Conservation (phyloP, 2,888 invertebrate species). For the Lutraria lutraria region DNA sequence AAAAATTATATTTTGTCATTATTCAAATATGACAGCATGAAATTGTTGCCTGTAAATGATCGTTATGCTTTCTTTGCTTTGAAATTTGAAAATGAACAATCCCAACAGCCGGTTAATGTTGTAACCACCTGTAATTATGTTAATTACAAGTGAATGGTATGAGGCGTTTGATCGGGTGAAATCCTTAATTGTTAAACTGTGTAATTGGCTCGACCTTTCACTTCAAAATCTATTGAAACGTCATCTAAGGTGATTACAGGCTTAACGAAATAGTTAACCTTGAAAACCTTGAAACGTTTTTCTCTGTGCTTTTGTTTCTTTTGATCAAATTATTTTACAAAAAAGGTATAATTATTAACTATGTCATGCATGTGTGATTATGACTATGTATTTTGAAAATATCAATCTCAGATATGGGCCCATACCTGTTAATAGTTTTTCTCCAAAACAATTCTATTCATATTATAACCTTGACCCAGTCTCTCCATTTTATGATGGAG, state of each 20-base stretch:
- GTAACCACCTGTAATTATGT: conserved; percentile 52
- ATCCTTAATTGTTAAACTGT: conserved; percentile 24
- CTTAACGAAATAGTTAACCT: neutral
- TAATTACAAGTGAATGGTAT: conserved; percentile 42
- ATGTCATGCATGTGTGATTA: neutral
- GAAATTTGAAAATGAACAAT: conserved; percentile 49
- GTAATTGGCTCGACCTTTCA: conserved; percentile 11
- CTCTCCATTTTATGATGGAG: too few species aligned
- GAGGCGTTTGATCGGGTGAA: conserved; percentile 23
- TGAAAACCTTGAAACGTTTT: neutral
- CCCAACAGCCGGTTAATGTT: conserved; percentile 48
- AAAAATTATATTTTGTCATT: conserved; percentile 8
- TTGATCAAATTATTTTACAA: neutral
- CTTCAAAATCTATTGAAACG: neutral
- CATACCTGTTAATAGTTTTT: too few species aligned
- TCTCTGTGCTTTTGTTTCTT: neutral
- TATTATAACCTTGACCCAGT: too few species aligned
- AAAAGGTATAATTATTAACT: neutral
- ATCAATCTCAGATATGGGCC: too few species aligned
- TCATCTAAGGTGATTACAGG: neutral
- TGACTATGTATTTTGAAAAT: neutral
- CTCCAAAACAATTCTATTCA: too few species aligned
- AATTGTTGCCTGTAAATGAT: conserved; percentile 21
- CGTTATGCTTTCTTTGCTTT: conserved; percentile 37
- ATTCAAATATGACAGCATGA: conserved; percentile 21